These are phyloP conservation scores for Aldabrachelys gigantea DNA, from an alignment of 2,113 vertebrate species.

Conservation along the genomic window DNA sequence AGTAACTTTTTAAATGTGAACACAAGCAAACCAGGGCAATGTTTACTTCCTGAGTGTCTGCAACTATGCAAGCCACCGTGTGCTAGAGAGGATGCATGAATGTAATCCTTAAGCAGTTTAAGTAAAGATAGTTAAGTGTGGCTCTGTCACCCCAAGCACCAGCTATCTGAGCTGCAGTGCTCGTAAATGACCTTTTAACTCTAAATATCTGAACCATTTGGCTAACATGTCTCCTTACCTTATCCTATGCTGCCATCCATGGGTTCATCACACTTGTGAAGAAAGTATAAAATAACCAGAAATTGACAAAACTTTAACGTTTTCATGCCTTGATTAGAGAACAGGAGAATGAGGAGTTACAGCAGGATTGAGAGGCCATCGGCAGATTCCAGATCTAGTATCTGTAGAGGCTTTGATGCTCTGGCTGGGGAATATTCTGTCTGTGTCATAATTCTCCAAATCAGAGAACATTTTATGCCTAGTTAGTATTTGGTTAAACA, in stretches of 20 bases:
- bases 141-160: not conserved
- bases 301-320: not conserved
- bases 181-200: not conserved
- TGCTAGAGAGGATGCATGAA: not conserved
- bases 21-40: not conserved
- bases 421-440: not conserved
- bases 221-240: not conserved
- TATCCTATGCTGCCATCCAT: not conserved
- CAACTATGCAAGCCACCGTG: not conserved
- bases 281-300: conserved; percentile 25
- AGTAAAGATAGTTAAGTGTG: not conserved
- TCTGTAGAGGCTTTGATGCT: conserved; percentile 1
- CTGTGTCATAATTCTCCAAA: not conserved
- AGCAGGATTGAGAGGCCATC: conserved; percentile 34
- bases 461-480: conserved; percentile 14
- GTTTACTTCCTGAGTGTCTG: not conserved
- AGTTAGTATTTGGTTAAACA: conserved; percentile 41
- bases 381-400: not conserved
- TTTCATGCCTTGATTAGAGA: conserved; percentile 11
- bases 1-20: not conserved
- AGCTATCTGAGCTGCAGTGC: not conserved
- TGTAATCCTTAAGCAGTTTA: not conserved
- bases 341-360: conserved; percentile 22
- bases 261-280: not conserved
- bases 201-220: not conserved